Conservation (phyloP, 2,888 invertebrate genomes). For the Ceratothoa steindachneri region DNA sequence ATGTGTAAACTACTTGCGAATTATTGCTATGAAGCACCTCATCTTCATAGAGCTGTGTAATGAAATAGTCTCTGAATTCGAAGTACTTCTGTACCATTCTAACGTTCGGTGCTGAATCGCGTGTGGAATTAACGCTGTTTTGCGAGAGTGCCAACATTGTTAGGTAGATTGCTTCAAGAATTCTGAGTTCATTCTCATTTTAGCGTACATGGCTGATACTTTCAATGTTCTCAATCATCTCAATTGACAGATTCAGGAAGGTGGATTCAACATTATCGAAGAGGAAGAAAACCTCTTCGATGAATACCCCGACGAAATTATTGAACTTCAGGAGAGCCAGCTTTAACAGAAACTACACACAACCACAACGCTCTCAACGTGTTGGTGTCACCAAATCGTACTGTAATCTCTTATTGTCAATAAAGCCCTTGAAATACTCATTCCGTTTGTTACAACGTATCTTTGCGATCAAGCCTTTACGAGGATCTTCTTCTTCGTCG, state of each 20-base stretch:
- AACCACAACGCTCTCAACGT: no score
- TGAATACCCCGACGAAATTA: no score
- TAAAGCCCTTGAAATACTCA: no score
- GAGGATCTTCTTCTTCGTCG: no score
- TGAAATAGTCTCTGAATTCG: slow-evolving; percentile 34
- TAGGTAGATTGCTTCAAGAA: slow-evolving; percentile 41
- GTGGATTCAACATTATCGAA: slow-evolving; percentile 27
- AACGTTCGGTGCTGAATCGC: slow-evolving; percentile 31
- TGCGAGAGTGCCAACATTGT: slow-evolving; percentile 29
- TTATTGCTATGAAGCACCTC: slow-evolving; percentile 24
- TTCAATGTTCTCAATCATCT: slow-evolving; percentile 26
- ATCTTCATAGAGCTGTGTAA: slow-evolving; percentile 32
- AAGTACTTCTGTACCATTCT: slow-evolving; percentile 27
- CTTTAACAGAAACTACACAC: no score
- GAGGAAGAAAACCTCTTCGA: slow-evolving; percentile 32
- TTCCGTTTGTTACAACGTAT: no score
- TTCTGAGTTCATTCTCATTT: slow-evolving; percentile 35
- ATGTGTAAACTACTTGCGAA: slow-evolving; percentile 30
- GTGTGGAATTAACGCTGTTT: slow-evolving; percentile 30
- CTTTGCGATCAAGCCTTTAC: no score
- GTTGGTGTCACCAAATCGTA: no score
- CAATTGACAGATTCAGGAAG: slow-evolving; percentile 24
- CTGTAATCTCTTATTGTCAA: no score
- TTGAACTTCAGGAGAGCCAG: no score
- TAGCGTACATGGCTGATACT: no score